Percentiles rank a stretch among this genome's conserved stretches.
Conservation (phyloP, 2,797 vertebrate species). For the Podarcis siculus region DNA sequence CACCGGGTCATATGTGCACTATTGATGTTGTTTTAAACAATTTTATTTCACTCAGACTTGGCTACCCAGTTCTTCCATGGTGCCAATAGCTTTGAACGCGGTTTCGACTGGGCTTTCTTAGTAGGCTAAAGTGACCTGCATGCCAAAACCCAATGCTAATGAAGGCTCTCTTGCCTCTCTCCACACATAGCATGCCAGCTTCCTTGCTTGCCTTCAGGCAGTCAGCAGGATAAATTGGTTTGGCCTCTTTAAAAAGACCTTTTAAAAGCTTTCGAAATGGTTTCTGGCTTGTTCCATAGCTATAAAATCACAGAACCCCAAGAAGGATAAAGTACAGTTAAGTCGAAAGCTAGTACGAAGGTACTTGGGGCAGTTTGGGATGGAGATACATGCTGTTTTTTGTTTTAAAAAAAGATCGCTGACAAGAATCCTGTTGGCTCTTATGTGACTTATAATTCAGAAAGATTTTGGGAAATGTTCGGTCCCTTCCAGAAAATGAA, state of each 20-base stretch:
- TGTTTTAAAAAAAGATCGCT: background rate
- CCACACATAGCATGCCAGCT: slow-evolving; percentile 60
- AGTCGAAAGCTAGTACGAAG: background rate
- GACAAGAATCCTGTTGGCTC: background rate
- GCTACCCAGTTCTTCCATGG: background rate
- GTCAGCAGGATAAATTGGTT: slow-evolving; percentile 66
- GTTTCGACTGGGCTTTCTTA: background rate
- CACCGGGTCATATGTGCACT: background rate
- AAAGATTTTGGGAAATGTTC: slow-evolving; percentile 54
- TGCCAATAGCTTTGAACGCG: slow-evolving; percentile 15
- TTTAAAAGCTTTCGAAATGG: slow-evolving; percentile 61
- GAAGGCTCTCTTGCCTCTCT: slow-evolving; percentile 55
- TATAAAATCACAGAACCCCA: slow-evolving; percentile 58
- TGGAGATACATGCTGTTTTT: background rate
- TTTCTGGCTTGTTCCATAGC: slow-evolving; percentile 62
- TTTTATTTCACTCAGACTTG: slow-evolving; percentile 21
- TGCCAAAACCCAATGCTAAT: slow-evolving; percentile 59
- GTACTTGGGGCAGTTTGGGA: background rate
- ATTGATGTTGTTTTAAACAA: background rate
- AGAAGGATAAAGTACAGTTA: slow-evolving; percentile 45
- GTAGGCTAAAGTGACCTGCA: slow-evolving; percentile 19
- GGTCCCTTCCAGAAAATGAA: slow-evolving; percentile 62
- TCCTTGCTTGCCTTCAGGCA: slow-evolving; percentile 54
- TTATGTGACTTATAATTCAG: slow-evolving; percentile 18
- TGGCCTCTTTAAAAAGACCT: slow-evolving; percentile 64